Evolutionary conservation across 1,140 invertebrate species (phyloP).

Genomic region (Phortica variegata): DNA sequence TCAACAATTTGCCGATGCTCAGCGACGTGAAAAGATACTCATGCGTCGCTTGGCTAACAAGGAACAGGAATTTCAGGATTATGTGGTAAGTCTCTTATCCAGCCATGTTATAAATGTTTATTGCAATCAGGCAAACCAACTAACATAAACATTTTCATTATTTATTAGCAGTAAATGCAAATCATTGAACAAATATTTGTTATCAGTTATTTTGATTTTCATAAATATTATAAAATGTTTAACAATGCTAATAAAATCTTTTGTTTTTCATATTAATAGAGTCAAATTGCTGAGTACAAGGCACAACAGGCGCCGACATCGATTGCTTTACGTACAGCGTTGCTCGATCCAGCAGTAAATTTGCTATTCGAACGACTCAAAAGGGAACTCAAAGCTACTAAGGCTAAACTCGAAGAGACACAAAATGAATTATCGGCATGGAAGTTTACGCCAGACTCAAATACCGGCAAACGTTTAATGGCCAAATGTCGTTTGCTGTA

Average conservation of each 20-base stretch:
- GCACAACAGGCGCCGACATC: constrained; percentile 76
- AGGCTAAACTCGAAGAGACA: constrained; percentile 91
- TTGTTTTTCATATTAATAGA: no score
- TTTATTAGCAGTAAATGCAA: no score
- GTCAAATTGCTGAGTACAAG: constrained; percentile 89
- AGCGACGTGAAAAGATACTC: constrained; percentile 86
- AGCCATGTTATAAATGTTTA: constrained; percentile 1
- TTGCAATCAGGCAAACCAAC: no score
- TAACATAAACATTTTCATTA: no score
- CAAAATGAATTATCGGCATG: constrained; percentile 97
- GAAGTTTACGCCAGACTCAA: constrained; percentile 98
- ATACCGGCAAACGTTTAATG: constrained; percentile 97
- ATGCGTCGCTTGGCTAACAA: constrained; percentile 88
- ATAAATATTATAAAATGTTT: no score
- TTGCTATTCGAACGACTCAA: constrained; percentile 88
- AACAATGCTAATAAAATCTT: no score
- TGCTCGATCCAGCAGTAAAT: constrained; percentile 95
- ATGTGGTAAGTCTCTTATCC: constrained; percentile 79
- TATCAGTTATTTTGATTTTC: no score
- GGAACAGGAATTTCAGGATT: constrained; percentile 96
- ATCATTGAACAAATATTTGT: no score
- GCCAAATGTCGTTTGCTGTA: constrained; percentile 94
- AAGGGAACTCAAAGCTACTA: constrained; percentile 85
- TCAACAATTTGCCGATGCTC: constrained; percentile 79
- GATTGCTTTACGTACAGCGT: constrained; percentile 74